Evolutionary conservation across 2,888 invertebrate species (phyloP).

Genomic region (Geophilus truncorum): DNA sequence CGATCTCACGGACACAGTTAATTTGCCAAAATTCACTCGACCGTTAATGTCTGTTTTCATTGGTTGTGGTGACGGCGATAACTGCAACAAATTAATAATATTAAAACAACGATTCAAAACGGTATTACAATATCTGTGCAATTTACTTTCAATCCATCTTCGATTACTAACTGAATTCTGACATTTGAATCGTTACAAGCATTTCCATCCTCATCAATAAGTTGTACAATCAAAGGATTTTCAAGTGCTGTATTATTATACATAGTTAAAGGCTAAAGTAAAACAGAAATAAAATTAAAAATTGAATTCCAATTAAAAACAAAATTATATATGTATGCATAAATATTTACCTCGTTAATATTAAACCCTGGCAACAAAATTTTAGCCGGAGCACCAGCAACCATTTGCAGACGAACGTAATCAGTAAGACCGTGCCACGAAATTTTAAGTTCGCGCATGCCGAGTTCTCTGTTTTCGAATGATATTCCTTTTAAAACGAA

Average conservation of each 20-base stretch:
- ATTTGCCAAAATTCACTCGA: constrained; percentile 45
- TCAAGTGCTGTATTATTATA: constrained; percentile 44
- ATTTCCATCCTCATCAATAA: constrained; percentile 45
- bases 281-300: background rate
- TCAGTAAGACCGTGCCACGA: constrained; percentile 43
- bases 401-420: constrained; percentile 43
- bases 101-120: background rate
- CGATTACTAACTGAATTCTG: constrained; percentile 44
- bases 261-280: constrained; percentile 43
- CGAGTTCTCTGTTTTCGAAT: constrained; percentile 43
- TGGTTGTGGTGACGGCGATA: constrained; percentile 43
- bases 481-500: constrained; percentile 42
- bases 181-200: constrained; percentile 42
- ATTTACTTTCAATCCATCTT: constrained; percentile 45
- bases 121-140: background rate
- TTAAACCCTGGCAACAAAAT: constrained; percentile 44
- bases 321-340: background rate
- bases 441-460: constrained; percentile 43
- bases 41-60: constrained; percentile 45
- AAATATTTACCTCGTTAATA: constrained; percentile 41
- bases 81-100: constrained; percentile 40
- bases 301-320: background rate
- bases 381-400: constrained; percentile 45
- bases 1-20: constrained; percentile 42
- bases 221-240: constrained; percentile 43